Evolutionary conservation across 37 sponge, comb jelly and placozoan species (phyloP), one percentile per base, ranked within the genome.

Genomic region (Chondrilla cf. caribensis): DNA sequence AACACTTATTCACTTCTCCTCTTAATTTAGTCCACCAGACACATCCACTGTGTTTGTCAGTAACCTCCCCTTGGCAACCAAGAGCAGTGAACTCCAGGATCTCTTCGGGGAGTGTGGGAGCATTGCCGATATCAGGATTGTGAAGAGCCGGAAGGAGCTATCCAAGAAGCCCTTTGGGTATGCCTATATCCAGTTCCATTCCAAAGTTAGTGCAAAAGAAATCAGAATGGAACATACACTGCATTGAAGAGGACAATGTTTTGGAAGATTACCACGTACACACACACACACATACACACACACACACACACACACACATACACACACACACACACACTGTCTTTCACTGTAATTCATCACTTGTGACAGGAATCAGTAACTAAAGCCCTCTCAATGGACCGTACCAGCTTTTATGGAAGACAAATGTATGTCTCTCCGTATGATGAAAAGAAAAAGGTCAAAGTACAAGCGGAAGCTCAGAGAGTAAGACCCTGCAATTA

Each of bases 1-100:
- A n/a, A n/a, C n/a, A n/a, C n/a, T n/a, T n/a, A n/a, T n/a, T n/a
- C n/a, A n/a, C n/a, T n/a, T n/a, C n/a, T n/a, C n/a, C n/a, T n/a
- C n/a, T n/a, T n/a, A n/a, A n/a, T n/a, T n/a, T 11, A 47, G 51
- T 47, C 11, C 51, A 14, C 11, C 51, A 47, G 93, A 87, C 76
- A 54, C 28, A 2, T 51, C 70, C 29, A 91, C 95, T 36, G 92
- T 91, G 43, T 94, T 94, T 83, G 87, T 91, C n/a, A 90, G 91
- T 42, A 94, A 94, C 84, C 59, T 94, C 38, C 43, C 77, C 4
- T 66, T 85, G 3, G 17, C 26, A 0, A 77, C 82, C 21, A 87
- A 79, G 80, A 60, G 58, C 38, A 73, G 76, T 73, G 76, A 73
- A 6, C n/a, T 73, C 9, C 58, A 82, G 41, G 51, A 41, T 14